These are phyloP conservation scores for Lasiurus borealis DNA, from an alignment of 2,113 vertebrate species.

Conservation along the genomic window DNA sequence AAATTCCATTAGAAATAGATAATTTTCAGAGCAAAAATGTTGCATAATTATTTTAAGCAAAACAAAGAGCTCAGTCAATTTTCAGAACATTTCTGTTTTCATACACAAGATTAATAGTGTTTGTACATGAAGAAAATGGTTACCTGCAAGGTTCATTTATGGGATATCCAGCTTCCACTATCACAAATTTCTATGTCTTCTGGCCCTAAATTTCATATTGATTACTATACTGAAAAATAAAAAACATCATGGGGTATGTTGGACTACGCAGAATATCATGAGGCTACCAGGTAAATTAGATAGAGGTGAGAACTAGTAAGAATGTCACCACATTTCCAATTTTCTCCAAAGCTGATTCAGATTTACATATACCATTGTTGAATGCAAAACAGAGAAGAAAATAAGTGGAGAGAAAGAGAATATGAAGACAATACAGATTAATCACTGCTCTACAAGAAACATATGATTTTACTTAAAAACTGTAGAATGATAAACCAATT, in stretches of 20 bases:
- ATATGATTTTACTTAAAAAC: conserved; percentile 1
- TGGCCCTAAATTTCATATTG: background rate
- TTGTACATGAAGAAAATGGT: background rate
- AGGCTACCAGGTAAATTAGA: background rate
- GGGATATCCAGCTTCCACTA: background rate
- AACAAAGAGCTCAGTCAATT: background rate
- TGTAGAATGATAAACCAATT: background rate
- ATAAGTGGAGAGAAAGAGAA: background rate
- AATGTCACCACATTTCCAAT: background rate
- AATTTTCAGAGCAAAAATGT: background rate
- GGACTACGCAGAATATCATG: background rate
- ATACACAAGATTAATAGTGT: background rate
- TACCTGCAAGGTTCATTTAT: background rate
- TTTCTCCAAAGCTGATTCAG: conserved; percentile 6
- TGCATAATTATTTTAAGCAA: background rate
- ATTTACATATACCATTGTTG: background rate
- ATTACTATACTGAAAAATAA: background rate
- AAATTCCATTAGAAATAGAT: background rate
- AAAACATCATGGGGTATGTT: background rate
- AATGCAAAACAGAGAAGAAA: background rate
- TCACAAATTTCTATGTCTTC: background rate
- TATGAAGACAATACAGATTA: background rate
- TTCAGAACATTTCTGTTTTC: conserved; percentile 16
- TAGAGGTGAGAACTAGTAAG: background rate
- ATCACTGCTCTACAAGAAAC: background rate